These are phyloP conservation scores for Platycercus adscitus DNA, from an alignment of 2,113 vertebrate genomes.

Conservation along the genomic window DNA sequence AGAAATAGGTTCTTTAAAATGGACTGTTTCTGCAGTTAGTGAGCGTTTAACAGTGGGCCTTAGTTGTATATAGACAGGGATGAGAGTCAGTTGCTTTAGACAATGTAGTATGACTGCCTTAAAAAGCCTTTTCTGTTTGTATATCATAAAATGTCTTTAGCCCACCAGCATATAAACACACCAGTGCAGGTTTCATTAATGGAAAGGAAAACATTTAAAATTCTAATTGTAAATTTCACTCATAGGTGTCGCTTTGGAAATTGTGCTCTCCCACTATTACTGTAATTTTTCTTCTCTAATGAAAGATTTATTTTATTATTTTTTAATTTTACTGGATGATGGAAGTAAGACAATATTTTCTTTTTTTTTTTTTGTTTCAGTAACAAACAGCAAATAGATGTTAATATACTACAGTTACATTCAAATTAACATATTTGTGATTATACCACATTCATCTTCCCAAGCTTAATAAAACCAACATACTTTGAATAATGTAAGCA, in stretches of 20 bases:
- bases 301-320: background rate
- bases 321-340: background rate
- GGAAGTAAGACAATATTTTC: background rate
- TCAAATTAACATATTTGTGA: slow-evolving; percentile 14
- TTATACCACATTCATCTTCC: background rate
- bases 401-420: background rate
- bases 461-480: background rate
- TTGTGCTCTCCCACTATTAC: background rate
- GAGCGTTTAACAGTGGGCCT: background rate
- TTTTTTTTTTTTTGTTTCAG: background rate
- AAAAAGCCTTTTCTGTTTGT: background rate
- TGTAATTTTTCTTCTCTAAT: background rate
- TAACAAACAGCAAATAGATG: background rate
- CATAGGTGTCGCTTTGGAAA: background rate
- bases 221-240: background rate
- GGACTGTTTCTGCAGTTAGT: background rate
- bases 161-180: background rate
- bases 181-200: background rate
- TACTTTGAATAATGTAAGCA: slow-evolving; percentile 10
- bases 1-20: background rate
- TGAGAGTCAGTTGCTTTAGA: background rate
- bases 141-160: background rate
- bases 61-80: background rate
- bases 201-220: background rate
- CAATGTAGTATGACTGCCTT: background rate